Evolutionary conservation across 2,888 invertebrate genomes (phyloP).

Genomic region (Drosophila barbarae): DNA sequence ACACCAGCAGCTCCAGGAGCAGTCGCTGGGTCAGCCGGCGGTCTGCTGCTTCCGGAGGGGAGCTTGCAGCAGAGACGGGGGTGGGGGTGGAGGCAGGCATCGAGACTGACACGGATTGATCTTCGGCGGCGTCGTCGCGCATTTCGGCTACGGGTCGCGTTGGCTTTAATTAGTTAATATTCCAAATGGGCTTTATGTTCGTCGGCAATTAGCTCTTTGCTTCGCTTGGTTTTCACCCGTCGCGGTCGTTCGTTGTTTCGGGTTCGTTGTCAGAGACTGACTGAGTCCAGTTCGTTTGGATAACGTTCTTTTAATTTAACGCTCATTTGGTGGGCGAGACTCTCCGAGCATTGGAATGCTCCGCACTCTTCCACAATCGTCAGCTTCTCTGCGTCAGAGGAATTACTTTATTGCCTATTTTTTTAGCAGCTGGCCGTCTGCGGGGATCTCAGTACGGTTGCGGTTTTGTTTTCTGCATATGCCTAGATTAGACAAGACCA

Average conservation of each 20-base stretch:
- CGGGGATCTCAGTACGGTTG: conserved; percentile 11
- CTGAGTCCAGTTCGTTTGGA: conserved; percentile 58
- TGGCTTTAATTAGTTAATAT: conserved; percentile 69
- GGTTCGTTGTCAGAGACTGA: conserved; percentile 70
- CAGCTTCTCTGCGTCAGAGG: conserved; percentile 35
- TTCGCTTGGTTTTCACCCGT: conserved; percentile 47
- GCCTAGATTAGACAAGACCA: conserved; percentile 55
- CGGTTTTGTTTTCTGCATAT: conserved; percentile 30
- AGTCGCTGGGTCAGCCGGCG: conserved; percentile 53
- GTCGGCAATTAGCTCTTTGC: conserved; percentile 34
- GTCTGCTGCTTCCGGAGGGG: conserved; percentile 26
- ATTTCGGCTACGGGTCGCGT: conserved; percentile 44
- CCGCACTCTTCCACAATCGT: conserved; percentile 9
- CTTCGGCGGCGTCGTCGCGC: conserved; percentile 55
- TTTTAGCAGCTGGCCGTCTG: conserved; percentile 12
- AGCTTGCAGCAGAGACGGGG: conserved; percentile 8
- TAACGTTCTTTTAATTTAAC: conserved; percentile 72
- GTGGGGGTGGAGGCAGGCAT: conserved; percentile 11
- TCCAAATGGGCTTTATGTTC: conserved; percentile 52
- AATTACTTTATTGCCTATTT: conserved; percentile 34
- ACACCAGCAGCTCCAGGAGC: conserved; percentile 63
- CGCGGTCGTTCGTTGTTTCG: conserved; percentile 49
- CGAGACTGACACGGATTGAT: conserved; percentile 22
- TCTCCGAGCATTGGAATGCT: conserved; percentile 24
- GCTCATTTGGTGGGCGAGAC: conserved; percentile 55